Evolutionary conservation across 2,888 invertebrate species (phyloP).

Genomic region (Plagiodera versicolora): DNA sequence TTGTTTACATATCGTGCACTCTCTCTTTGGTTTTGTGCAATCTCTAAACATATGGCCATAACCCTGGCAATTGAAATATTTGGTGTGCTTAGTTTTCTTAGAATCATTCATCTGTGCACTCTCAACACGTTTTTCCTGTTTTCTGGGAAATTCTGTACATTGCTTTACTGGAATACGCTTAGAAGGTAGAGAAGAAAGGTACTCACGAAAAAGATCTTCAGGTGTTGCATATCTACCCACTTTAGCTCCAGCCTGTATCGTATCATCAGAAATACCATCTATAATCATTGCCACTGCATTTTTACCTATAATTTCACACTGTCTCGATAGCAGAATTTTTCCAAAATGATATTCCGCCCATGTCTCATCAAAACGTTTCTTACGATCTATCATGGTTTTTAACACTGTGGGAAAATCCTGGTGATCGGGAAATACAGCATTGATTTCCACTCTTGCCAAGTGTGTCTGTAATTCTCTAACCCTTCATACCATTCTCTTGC

Average conservation of each 20-base stretch:
- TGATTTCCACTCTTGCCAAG: conserved; percentile 12
- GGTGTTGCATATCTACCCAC: conserved; percentile 23
- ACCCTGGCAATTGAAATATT: conserved; percentile 9
- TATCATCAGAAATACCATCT: conserved; percentile 19
- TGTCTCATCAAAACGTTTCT: conserved; percentile 17
- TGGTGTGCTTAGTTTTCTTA: too few species aligned
- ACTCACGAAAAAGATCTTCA: conserved; percentile 5
- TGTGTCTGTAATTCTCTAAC: conserved; percentile 19
- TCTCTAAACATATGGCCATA: conserved; percentile 8
- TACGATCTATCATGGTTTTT: conserved; percentile 18
- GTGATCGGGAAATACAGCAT: conserved; percentile 23
- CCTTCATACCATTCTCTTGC: conserved; percentile 20
- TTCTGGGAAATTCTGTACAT: too few species aligned
- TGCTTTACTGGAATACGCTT: too few species aligned
- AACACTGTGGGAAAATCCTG: conserved; percentile 24
- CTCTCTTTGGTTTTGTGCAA: conserved; percentile 4
- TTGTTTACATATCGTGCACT: conserved; percentile 11
- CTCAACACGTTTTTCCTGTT: too few species aligned
- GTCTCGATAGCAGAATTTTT: conserved; percentile 19
- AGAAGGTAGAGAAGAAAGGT: too few species aligned
- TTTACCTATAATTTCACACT: conserved; percentile 19
- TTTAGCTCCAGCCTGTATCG: conserved; percentile 21
- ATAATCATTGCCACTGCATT: conserved; percentile 23
- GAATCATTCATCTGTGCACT: too few species aligned
- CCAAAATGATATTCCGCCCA: conserved; percentile 24